Conservation (phyloP, 2,113 vertebrate genomes). For the Phalacrocorax aristotelis region DNA sequence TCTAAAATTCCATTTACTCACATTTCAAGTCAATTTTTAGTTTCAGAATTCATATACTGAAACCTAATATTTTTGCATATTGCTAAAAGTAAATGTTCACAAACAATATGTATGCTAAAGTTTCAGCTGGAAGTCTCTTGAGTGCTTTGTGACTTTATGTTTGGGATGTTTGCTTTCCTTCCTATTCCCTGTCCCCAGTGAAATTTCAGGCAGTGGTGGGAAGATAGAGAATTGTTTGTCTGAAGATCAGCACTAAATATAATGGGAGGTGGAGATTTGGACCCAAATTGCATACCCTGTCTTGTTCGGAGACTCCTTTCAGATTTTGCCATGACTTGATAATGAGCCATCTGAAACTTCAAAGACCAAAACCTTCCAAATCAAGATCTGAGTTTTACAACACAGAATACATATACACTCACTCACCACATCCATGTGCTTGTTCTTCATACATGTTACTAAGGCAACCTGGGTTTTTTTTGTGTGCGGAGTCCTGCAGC, state of each 20-base stretch:
- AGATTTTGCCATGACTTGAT: neutral
- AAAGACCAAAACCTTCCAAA: neutral
- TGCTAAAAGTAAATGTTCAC: constrained; percentile 34
- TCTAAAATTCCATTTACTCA: constrained; percentile 77
- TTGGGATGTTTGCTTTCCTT: neutral
- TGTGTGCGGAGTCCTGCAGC: neutral
- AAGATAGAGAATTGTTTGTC: neutral
- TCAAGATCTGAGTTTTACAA: neutral
- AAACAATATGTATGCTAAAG: neutral
- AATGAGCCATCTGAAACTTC: neutral
- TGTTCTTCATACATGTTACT: neutral
- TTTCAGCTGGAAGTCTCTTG: constrained; percentile 13
- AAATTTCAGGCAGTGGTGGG: neutral
- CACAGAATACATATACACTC: neutral
- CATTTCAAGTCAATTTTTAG: constrained; percentile 48
- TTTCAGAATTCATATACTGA: neutral
- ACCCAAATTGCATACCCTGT: neutral
- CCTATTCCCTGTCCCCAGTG: neutral
- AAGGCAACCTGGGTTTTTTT: neutral
- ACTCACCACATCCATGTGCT: neutral
- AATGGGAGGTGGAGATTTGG: neutral
- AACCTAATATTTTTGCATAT: constrained; percentile 38
- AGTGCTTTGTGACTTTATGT: neutral
- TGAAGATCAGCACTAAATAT: neutral
- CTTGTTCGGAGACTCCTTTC: neutral